Percentiles rank a stretch among this genome's conserved stretches.
Evolutionary conservation across 92 coral and sea anemone genomes (phyloP).

Genomic region (Actinostola sp.): DNA sequence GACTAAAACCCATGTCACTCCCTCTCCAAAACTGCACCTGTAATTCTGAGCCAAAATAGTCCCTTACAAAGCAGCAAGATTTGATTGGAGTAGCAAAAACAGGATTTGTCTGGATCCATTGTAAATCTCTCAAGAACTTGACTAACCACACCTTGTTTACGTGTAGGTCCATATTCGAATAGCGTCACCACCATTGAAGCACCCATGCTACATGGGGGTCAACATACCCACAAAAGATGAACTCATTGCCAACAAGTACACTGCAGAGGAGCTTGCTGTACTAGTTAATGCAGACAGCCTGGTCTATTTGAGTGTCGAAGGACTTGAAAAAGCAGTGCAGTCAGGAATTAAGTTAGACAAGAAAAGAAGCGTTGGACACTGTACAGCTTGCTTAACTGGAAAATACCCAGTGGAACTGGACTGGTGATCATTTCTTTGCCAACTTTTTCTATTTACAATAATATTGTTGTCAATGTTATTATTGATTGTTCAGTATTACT

Average conservation of each 20-base stretch:
- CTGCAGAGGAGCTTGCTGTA: constrained; percentile 72
- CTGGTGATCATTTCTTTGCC: constrained; percentile 54
- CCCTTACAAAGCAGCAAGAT: too few species aligned
- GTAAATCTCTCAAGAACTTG: too few species aligned
- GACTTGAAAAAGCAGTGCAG: constrained; percentile 84
- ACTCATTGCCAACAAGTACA: constrained; percentile 84
- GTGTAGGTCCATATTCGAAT: constrained; percentile 92
- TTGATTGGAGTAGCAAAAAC: too few species aligned
- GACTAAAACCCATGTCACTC: too few species aligned
- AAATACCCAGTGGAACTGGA: constrained; percentile 91
- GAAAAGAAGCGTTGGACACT: constrained; percentile 67
- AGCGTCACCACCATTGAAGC: constrained; percentile 93
- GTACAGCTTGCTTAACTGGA: constrained; percentile 93
- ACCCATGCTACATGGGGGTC: constrained; percentile 98
- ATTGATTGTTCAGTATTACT: neutral
- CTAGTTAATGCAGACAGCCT: constrained; percentile 88
- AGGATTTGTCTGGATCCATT: too few species aligned
- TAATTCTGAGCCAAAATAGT: too few species aligned
- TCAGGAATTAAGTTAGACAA: constrained; percentile 59
- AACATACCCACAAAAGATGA: constrained; percentile 95
- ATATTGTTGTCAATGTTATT: neutral
- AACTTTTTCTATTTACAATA: neutral
- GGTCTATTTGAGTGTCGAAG: constrained; percentile 83
- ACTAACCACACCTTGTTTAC: neutral
- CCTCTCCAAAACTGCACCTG: too few species aligned